phyloP scores from a whole-genome alignment of 2,113 vertebrate species.

The Dasypus novemcinctus region DNA sequence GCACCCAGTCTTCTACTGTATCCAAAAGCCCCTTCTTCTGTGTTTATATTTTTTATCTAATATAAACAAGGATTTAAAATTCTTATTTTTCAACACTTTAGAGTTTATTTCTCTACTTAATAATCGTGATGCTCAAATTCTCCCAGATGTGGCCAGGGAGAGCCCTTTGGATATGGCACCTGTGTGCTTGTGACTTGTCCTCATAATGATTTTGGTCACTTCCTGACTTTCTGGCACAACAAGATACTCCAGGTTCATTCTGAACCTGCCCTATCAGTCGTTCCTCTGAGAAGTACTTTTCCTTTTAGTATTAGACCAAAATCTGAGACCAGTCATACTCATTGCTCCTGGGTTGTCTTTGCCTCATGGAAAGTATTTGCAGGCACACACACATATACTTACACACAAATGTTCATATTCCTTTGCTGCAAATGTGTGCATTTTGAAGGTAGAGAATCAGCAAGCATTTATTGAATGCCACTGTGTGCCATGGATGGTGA shows the following conservation, averaged over 20 bases:
- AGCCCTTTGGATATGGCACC: not conserved
- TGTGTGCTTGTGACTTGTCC: not conserved
- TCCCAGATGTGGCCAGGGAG: not conserved
- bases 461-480: accelerated
- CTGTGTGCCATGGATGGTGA: accelerated
- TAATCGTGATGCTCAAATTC: not conserved
- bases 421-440: not conserved
- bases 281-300: not conserved
- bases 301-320: not conserved
- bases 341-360: not conserved
- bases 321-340: not conserved
- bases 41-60: not conserved
- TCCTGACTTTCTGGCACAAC: not conserved
- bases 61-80: not conserved
- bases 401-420: not conserved
- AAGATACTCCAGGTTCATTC: not conserved
- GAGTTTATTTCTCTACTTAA: not conserved
- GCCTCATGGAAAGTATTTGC: not conserved
- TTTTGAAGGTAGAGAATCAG: not conserved
- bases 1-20: not conserved
- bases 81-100: not conserved
- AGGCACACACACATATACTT: not conserved
- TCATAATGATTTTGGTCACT: not conserved
- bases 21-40: not conserved
- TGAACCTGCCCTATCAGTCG: accelerated